Percentiles rank a stretch among this genome's conserved stretches.
Evolutionary conservation across 2,113 vertebrate genomes (phyloP).

Genomic region (Onychostruthus taczanowskii): DNA sequence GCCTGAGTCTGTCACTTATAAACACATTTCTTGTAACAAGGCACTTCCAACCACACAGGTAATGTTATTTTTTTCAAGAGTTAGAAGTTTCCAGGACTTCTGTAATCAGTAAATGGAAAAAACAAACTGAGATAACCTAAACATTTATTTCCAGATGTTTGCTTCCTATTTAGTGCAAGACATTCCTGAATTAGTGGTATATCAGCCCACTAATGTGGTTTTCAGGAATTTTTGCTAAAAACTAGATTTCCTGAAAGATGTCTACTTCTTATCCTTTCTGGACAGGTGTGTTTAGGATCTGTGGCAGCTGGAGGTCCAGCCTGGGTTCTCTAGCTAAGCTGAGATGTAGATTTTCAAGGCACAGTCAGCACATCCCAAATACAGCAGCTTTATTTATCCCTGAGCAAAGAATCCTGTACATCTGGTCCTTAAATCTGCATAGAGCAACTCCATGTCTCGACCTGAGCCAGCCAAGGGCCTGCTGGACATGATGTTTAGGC

Average conservation of each 20-base stretch:
- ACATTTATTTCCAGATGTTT: background rate
- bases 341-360: background rate
- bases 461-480: background rate
- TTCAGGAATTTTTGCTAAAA: background rate
- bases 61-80: background rate
- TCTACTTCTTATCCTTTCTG: background rate
- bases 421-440: background rate
- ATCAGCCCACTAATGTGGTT: background rate
- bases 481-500: background rate
- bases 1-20: background rate
- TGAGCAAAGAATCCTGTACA: background rate
- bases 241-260: background rate
- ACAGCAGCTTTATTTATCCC: background rate
- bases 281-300: background rate
- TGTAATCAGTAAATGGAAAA: background rate
- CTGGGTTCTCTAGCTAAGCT: background rate
- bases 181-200: background rate
- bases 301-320: background rate
- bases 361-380: background rate
- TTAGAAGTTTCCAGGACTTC: background rate
- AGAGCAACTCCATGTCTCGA: background rate
- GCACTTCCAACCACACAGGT: background rate
- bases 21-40: background rate
- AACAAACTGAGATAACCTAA: background rate
- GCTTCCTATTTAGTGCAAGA: background rate